These are phyloP conservation scores for Digitonthophagus gazella DNA, from an alignment of 2,888 invertebrate genomes.

Conservation along the genomic window DNA sequence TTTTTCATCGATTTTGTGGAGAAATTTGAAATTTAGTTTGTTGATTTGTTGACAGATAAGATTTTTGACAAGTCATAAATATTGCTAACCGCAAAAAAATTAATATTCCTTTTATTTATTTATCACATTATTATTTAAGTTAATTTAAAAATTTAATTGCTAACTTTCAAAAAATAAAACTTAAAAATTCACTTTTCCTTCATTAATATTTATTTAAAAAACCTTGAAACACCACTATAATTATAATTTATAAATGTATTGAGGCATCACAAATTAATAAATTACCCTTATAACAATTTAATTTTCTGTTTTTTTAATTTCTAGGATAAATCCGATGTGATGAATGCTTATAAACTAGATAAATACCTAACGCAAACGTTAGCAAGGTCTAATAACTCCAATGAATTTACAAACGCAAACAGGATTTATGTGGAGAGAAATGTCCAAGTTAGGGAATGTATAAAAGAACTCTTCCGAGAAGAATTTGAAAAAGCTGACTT, in stretches of 20 bases:
- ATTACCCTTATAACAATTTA: background rate
- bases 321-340: constrained; percentile 67
- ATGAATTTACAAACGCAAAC: constrained; percentile 76
- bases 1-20: too few relatives aligned
- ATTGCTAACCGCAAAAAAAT: background rate
- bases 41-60: too few relatives aligned
- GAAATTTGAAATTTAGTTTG: too few relatives aligned
- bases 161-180: background rate
- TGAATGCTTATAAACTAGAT: constrained; percentile 72
- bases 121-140: background rate
- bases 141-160: background rate
- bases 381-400: constrained; percentile 57
- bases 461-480: constrained; percentile 62
- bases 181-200: background rate
- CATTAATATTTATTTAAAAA: too few relatives aligned
- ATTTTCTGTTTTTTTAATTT: constrained; percentile 31
- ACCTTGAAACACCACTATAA: too few relatives aligned
- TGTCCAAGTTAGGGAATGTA: constrained; percentile 64
- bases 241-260: background rate
- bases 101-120: background rate
- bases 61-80: background rate
- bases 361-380: constrained; percentile 54
- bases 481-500: constrained; percentile 66
- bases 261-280: background rate
- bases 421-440: constrained; percentile 67